phyloP scores from a whole-genome alignment of 2,113 vertebrate genomes.

The Cromileptes altivelis region DNA sequence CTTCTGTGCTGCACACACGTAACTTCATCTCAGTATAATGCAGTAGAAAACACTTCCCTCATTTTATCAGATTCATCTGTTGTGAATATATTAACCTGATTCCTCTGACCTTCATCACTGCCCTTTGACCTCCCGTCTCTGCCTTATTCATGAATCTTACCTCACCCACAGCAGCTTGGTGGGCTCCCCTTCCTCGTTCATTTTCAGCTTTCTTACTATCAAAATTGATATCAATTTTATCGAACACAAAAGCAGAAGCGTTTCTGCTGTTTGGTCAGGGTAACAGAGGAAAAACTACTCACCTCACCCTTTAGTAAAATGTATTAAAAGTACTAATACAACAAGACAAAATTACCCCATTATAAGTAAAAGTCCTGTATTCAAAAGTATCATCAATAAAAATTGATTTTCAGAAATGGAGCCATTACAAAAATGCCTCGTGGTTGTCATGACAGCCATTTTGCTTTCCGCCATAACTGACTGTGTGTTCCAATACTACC shows the following conservation, averaged over 20 bases:
- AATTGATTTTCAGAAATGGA: too few relatives aligned
- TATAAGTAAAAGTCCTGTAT: too few relatives aligned
- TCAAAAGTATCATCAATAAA: too few relatives aligned
- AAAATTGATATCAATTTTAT: neutral
- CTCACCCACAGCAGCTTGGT: neutral
- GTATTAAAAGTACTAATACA: too few relatives aligned
- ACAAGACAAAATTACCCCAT: too few relatives aligned
- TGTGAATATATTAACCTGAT: neutral
- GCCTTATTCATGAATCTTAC: conserved; percentile 7
- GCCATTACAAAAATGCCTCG: too few relatives aligned
- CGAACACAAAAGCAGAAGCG: neutral
- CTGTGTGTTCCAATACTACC: too few relatives aligned
- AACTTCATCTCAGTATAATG: conserved; percentile 47
- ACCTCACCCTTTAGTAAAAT: too few relatives aligned
- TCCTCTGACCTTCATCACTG: conserved; percentile 3
- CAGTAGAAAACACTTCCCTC: conserved; percentile 5
- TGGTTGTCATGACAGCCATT: too few relatives aligned
- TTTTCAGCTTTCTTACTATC: neutral
- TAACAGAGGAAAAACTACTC: too few relatives aligned
- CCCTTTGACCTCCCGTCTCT: neutral
- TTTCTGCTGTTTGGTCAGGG: neutral
- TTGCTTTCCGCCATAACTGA: too few relatives aligned
- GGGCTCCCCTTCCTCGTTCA: neutral
- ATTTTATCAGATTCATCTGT: neutral
- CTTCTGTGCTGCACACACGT: conserved; percentile 92